Conservation (phyloP, 64 coral and sea anemone genomes). For the Astreopora myriophthalma region DNA sequence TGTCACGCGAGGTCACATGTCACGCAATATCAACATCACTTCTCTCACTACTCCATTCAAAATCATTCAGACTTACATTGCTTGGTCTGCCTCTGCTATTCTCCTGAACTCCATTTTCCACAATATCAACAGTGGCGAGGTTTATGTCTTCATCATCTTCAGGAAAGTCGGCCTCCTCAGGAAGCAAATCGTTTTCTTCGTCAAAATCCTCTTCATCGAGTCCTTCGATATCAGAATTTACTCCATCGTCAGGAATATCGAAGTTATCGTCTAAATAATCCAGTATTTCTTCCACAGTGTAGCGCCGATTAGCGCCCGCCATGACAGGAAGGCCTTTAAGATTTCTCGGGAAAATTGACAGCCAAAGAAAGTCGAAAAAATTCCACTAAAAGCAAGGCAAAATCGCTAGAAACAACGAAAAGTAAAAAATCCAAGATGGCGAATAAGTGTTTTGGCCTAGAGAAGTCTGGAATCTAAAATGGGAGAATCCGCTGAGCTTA, state of each 20-base stretch:
- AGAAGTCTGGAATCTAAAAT: conserved; percentile 4
- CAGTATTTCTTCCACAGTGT: conserved; percentile 17
- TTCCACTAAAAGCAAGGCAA: background rate
- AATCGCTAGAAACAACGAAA: background rate
- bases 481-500: conserved; percentile 1
- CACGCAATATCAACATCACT: conserved; percentile 2
- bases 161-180: background rate
- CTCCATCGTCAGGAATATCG: conserved; percentile 37
- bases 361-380: background rate
- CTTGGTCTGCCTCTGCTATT: background rate
- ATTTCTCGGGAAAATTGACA: conserved; percentile 18
- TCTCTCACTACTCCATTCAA: conserved; percentile 7
- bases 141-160: conserved; percentile 34
- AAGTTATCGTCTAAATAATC: conserved; percentile 41
- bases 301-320: background rate
- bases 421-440: background rate
- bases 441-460: conserved; percentile 9
- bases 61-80: background rate
- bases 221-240: conserved; percentile 33
- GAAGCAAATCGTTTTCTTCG: conserved; percentile 3
- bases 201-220: background rate
- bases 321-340: conserved; percentile 20
- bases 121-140: conserved; percentile 13
- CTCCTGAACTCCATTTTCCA: conserved; percentile 21
- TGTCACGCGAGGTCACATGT: background rate